phyloP scores from a whole-genome alignment of 2,797 vertebrate genomes.

The Microcaecilia unicolor region DNA sequence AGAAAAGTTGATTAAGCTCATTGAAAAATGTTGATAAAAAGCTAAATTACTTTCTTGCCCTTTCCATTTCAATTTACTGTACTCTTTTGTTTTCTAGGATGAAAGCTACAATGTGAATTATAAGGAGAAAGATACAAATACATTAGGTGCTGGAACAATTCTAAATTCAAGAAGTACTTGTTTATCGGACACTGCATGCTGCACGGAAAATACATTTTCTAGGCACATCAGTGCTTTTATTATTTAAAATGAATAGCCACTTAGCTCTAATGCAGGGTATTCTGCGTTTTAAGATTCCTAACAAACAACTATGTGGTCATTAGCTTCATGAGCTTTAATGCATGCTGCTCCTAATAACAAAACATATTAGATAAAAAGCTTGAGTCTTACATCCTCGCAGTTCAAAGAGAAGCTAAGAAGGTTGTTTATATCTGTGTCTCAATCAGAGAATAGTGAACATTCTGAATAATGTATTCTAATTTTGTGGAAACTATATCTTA shows the following conservation, averaged over 20 bases:
- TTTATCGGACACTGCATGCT: not conserved
- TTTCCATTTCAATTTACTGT: too few relatives aligned
- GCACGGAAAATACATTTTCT: not conserved
- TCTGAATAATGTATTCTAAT: too few relatives aligned
- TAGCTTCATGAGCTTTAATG: conserved; percentile 7
- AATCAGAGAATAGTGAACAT: too few relatives aligned
- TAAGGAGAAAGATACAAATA: not conserved
- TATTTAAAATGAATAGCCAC: conserved; percentile 16
- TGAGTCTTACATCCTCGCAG: not conserved
- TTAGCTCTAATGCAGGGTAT: conserved; percentile 13
- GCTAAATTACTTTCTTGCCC: too few relatives aligned
- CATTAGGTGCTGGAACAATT: not conserved
- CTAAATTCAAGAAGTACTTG: not conserved
- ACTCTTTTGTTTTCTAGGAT: not conserved
- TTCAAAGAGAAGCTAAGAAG: not conserved
- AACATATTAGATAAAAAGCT: not conserved
- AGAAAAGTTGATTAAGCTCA: too few relatives aligned
- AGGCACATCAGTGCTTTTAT: conserved; percentile 2
- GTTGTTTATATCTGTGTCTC: not conserved
- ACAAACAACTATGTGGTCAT: conserved; percentile 14
- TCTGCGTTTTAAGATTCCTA: conserved; percentile 15
- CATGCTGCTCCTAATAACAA: not conserved
- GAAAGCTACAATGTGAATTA: not conserved
- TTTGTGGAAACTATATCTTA: too few relatives aligned
- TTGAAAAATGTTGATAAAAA: too few relatives aligned